Conservation (phyloP, 2,113 vertebrate genomes). For the Sylvilagus bachmani region DNA sequence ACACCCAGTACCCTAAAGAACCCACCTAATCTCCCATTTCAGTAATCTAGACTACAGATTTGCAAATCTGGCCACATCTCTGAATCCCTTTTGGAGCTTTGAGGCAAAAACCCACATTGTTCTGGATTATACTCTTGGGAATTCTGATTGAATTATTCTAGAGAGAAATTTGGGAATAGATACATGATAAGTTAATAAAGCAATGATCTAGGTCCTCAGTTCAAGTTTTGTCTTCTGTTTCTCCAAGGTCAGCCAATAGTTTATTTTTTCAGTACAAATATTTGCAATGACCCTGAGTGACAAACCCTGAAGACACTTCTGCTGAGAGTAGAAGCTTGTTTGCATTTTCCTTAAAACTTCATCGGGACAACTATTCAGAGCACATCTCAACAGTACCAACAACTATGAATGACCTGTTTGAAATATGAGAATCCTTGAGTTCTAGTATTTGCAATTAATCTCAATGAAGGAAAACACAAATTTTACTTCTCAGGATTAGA, state of each 20-base stretch:
- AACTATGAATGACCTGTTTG: background rate
- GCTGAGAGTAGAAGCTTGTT: background rate
- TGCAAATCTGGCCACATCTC: background rate
- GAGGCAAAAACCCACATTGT: background rate
- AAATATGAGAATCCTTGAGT: background rate
- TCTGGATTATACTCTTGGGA: background rate
- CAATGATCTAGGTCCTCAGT: background rate
- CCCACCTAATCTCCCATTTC: background rate
- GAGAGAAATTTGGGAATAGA: background rate
- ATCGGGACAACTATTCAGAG: background rate
- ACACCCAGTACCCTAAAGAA: background rate
- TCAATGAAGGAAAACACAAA: background rate
- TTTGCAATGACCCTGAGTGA: background rate
- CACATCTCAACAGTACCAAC: background rate
- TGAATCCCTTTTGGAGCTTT: background rate
- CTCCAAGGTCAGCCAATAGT: background rate
- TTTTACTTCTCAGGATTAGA: background rate
- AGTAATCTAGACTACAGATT: background rate
- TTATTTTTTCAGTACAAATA: background rate
- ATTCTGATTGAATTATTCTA: background rate
- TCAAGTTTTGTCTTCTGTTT: background rate
- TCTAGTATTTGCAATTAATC: background rate
- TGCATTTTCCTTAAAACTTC: background rate
- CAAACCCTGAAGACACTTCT: background rate
- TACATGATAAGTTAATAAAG: background rate